Conservation (phyloP, 1,140 invertebrate species). For the Streblospio benedicti region DNA sequence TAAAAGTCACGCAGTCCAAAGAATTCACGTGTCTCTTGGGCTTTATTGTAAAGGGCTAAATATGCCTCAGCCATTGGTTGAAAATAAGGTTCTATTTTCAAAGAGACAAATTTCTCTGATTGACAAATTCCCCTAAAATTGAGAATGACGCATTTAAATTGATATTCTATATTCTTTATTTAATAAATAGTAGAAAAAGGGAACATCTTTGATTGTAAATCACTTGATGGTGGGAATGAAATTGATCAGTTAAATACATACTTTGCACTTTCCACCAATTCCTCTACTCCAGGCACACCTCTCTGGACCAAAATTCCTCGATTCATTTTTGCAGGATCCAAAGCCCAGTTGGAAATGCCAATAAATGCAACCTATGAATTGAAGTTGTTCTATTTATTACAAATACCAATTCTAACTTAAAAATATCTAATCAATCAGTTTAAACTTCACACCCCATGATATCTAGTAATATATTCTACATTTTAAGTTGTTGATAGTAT, state of each 20-base stretch:
- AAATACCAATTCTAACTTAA: no score
- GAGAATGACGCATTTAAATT: neutral
- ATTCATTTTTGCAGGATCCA: conserved; percentile 45
- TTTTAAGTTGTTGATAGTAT: no score
- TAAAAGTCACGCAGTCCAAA: conserved; percentile 45
- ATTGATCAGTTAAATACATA: conserved; percentile 14
- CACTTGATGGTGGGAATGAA: neutral
- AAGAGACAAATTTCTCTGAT: conserved; percentile 15
- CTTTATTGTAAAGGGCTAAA: conserved; percentile 24
- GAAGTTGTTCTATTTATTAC: no score
- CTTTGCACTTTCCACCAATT: conserved; percentile 30
- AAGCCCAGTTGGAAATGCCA: conserved; percentile 44
- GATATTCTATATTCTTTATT: neutral
- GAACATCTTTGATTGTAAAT: neutral
- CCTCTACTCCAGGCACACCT: conserved; percentile 31
- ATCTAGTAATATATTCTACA: no score
- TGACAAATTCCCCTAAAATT: conserved; percentile 31
- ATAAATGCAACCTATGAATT: conserved; percentile 43
- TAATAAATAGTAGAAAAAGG: neutral
- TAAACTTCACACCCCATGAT: no score
- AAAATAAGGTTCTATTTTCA: conserved; percentile 17
- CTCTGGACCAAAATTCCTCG: conserved; percentile 36
- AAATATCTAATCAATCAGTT: no score
- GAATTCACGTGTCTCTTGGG: conserved; percentile 31
- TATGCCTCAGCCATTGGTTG: conserved; percentile 29